A percentile compares a stretch with the other conserved stretches of the same genome.
Conservation (phyloP, 1,140 invertebrate genomes). For the Nasonia longicornis region DNA sequence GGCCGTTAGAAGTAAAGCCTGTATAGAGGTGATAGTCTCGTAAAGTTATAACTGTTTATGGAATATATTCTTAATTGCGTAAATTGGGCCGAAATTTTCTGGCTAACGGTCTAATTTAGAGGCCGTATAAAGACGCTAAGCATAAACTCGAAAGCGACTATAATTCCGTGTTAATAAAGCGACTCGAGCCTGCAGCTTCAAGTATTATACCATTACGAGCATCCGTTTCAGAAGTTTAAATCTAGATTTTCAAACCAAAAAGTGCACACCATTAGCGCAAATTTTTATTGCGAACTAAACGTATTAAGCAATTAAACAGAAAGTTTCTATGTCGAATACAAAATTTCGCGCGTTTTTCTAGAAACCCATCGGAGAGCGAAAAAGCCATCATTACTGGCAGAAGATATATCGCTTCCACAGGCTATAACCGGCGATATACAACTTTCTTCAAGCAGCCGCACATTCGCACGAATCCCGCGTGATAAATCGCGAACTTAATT, state of each 20-base stretch:
- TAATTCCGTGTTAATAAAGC: neutral
- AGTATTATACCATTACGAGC: neutral
- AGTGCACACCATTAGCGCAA: neutral
- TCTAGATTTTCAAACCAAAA: neutral
- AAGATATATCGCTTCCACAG: neutral
- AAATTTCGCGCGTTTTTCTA: neutral
- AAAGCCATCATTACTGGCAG: neutral
- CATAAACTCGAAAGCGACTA: neutral
- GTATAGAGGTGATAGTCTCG: no score
- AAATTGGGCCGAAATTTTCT: neutral
- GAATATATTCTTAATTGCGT: no score
- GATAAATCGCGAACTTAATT: slow-evolving; percentile 17
- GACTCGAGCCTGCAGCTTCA: neutral
- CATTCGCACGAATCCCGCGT: neutral
- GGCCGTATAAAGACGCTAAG: no score
- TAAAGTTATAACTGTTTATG: no score
- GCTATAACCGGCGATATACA: neutral
- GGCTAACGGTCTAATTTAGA: neutral
- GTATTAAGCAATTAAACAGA: neutral
- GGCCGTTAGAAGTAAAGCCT: neutral
- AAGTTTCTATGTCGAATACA: neutral
- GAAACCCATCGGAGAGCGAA: neutral
- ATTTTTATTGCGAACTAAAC: neutral
- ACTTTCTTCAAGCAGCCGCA: neutral
- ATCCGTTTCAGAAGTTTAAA: neutral